Base-by-base conservation (phyloP, 2,797 vertebrate species). In the Vultur gryphus region DNA sequence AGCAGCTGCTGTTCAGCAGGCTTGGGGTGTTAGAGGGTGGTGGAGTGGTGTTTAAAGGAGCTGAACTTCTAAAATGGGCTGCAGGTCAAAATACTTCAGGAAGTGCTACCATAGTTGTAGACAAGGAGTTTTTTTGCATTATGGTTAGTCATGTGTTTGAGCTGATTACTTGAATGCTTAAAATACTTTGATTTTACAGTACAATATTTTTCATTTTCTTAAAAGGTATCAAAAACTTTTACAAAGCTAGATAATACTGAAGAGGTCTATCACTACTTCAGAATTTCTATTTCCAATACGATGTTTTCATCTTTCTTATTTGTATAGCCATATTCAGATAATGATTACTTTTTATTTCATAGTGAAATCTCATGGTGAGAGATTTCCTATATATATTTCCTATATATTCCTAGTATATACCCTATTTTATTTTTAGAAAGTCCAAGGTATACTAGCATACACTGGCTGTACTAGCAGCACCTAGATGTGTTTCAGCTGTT, bases 1-100 rank as follows among this genome's bases (percentile, higher is more conserved):
- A 93, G 85, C 94, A 95, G 82, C 93, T 91, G 94, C 65, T 25
- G 46, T 65, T 91, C 84, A 54, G 84, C 84, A 82, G 43, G 39
- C 84, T 85, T 57, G 20, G 10, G 31, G 39, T 86, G 44, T 77
- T 76, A 46, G 9, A 3, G 6, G 7, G 37, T 81, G 69, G 52
- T 86, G 21, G 66, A 64, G 8, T 54, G 21, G 24, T 66, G 84
- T 72, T 71, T 94, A 84, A 78, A 87, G 83, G 73, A 86, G 11
- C 73, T 95, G 61, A 52, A 9, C 69, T 95, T 84, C 52, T 52
- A 6, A 64, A 88, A 65, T 23, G 21, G 65, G 15, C 28, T 13
- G 0, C 49, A 35, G 8, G 19, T 81, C 76, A 86, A 64, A 86
- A 23, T 76, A 46, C 23, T 58, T 76, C 13, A 71, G 41, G 43